Evolutionary conservation across 2,113 vertebrate species (phyloP).

Genomic region (Colistium nudipinnis): DNA sequence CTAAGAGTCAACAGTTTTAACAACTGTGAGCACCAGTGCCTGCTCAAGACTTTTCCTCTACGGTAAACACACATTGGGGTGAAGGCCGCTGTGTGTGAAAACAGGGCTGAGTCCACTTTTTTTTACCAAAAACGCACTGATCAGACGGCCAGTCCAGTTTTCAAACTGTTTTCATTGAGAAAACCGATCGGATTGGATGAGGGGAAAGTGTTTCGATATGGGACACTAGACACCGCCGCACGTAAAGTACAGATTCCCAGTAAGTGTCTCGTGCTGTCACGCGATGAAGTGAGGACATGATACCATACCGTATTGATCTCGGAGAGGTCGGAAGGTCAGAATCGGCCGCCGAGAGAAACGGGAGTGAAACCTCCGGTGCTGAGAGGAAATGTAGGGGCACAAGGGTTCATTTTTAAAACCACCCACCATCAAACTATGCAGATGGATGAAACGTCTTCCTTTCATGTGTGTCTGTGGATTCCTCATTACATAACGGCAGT

Average conservation of each 20-base stretch:
- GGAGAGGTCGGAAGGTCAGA: conserved; percentile 32
- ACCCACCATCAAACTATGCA: too few species aligned
- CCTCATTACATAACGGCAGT: neutral
- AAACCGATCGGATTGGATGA: neutral
- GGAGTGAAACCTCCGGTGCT: neutral
- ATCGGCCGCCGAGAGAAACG: neutral
- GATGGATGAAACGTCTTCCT: too few species aligned
- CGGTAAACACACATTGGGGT: conserved; percentile 28
- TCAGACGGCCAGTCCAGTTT: neutral
- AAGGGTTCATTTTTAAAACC: neutral
- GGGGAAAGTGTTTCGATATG: neutral
- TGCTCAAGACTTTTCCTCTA: conserved; percentile 15
- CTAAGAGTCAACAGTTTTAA: conserved; percentile 35
- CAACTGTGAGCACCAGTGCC: conserved; percentile 16
- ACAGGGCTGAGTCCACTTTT: neutral
- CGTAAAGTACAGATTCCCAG: conserved; percentile 8
- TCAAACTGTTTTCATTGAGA: conserved; percentile 1
- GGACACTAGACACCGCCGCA: neutral
- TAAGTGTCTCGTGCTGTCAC: conserved; percentile 4
- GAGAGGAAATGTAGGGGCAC: neutral
- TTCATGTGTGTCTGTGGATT: too few species aligned
- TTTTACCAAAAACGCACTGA: neutral
- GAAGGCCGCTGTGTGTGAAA: neutral
- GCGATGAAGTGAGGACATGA: conserved; percentile 29
- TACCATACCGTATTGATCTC: conserved; percentile 35